These are phyloP conservation scores for Parnassius glacialis DNA, from an alignment of 2,888 invertebrate genomes.

Conservation along the genomic window DNA sequence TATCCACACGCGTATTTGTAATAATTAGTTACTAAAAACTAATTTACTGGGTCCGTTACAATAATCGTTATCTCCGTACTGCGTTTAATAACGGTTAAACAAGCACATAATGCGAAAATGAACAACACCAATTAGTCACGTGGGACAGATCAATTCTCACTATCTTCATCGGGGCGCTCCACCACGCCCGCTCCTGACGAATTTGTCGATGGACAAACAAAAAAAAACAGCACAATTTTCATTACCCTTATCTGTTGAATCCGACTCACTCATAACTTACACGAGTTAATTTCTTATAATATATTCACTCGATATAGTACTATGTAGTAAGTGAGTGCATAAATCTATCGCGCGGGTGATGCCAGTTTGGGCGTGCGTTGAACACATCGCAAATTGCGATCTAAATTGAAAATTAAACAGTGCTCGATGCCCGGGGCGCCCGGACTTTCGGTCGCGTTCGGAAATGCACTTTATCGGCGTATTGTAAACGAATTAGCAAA, in stretches of 20 bases:
- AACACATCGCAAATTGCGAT: slow-evolving; percentile 80
- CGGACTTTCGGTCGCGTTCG: slow-evolving; percentile 34
- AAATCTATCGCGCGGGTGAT: slow-evolving; percentile 74
- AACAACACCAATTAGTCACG: slow-evolving; percentile 42
- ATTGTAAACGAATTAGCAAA: slow-evolving; percentile 26
- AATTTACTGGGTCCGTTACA: slow-evolving; percentile 29
- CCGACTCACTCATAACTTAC: slow-evolving; percentile 63
- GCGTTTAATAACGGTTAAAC: slow-evolving; percentile 40
- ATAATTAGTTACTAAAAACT: slow-evolving; percentile 26
- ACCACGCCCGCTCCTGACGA: slow-evolving; percentile 52
- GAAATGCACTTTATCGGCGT: slow-evolving; percentile 8
- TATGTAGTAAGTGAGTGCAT: slow-evolving; percentile 55
- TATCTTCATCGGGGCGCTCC: slow-evolving; percentile 42
- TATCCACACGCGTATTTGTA: slow-evolving; percentile 16
- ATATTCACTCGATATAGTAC: slow-evolving; percentile 51
- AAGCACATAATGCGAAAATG: slow-evolving; percentile 34
- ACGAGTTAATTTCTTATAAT: slow-evolving; percentile 74
- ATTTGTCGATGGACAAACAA: slow-evolving; percentile 48
- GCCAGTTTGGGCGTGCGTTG: slow-evolving; percentile 73
- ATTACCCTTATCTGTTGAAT: slow-evolving; percentile 68
- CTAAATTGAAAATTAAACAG: slow-evolving; percentile 82
- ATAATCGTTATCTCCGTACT: slow-evolving; percentile 36
- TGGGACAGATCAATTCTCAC: slow-evolving; percentile 63
- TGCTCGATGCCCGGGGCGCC: slow-evolving; percentile 44
- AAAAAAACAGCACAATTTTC: slow-evolving; percentile 66